These are phyloP conservation scores for Mormyrus hasselquistii DNA, from an alignment of 2,797 vertebrate species.

Conservation along the genomic window DNA sequence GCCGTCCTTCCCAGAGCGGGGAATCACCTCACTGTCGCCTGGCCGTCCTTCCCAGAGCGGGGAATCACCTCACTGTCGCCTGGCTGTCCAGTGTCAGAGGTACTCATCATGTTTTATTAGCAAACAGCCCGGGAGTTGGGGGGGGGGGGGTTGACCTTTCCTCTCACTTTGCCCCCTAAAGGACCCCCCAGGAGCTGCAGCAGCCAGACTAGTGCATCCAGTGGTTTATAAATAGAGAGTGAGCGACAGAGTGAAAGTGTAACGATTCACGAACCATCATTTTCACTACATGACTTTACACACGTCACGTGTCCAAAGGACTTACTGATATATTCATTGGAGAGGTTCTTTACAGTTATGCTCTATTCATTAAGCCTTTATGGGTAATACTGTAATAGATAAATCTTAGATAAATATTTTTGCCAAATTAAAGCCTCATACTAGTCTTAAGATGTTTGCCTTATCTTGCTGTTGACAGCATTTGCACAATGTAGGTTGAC, in stretches of 20 bases:
- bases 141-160: neutral
- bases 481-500: neutral
- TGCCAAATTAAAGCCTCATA: neutral
- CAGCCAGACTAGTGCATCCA: neutral
- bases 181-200: conserved; percentile 1
- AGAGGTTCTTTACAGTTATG: neutral
- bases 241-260: neutral
- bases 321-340: neutral
- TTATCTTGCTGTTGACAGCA: neutral
- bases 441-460: neutral
- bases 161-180: neutral
- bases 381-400: neutral
- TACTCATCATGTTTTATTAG: conserved; percentile 24
- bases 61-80: conserved; percentile 6
- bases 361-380: neutral
- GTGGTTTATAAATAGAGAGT: neutral
- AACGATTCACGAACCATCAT: neutral
- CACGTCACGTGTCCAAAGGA: neutral
- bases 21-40: too few relatives aligned
- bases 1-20: too few relatives aligned
- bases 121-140: neutral
- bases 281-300: neutral
- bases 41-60: neutral
- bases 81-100: conserved; percentile 30
- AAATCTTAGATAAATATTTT: neutral